Conservation (phyloP, 2,797 vertebrate species). For the Octomys mimax region DNA sequence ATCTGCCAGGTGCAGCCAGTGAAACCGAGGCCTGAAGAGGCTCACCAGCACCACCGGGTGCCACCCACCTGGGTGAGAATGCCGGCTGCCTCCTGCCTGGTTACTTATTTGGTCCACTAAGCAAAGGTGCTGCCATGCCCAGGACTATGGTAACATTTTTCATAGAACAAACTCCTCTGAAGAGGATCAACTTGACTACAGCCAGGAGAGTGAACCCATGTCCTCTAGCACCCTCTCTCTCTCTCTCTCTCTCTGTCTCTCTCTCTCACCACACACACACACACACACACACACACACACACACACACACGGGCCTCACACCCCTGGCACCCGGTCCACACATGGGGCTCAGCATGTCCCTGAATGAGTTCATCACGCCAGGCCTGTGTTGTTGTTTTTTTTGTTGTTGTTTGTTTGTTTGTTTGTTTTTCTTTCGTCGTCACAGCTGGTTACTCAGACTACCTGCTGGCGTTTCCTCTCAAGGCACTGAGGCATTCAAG, state of each 20-base stretch:
- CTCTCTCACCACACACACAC: background rate
- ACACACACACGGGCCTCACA: background rate
- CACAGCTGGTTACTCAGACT: background rate
- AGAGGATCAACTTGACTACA: background rate
- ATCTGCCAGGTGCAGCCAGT: constrained; percentile 75
- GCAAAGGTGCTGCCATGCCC: constrained; percentile 70
- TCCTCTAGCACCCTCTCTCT: too few species aligned
- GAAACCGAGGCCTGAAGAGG: constrained; percentile 72
- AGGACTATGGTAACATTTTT: background rate
- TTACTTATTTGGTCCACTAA: constrained; percentile 75
- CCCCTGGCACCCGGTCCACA: background rate
- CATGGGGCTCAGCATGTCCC: accelerated
- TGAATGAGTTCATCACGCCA: background rate
- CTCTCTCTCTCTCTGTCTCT: too few species aligned
- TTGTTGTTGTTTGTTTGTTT: background rate
- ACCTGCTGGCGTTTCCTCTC: background rate
- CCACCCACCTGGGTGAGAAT: constrained; percentile 35
- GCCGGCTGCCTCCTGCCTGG: constrained; percentile 29
- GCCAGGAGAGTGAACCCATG: background rate
- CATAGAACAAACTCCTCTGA: background rate
- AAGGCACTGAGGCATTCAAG: background rate
- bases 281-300: accelerated
- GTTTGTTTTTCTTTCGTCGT: too few species aligned
- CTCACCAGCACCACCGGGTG: accelerated
- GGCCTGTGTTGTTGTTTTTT: background rate